Base-by-base conservation (phyloP, 2,888 invertebrate species). In the Lepidocyrtinus sp. region DNA sequence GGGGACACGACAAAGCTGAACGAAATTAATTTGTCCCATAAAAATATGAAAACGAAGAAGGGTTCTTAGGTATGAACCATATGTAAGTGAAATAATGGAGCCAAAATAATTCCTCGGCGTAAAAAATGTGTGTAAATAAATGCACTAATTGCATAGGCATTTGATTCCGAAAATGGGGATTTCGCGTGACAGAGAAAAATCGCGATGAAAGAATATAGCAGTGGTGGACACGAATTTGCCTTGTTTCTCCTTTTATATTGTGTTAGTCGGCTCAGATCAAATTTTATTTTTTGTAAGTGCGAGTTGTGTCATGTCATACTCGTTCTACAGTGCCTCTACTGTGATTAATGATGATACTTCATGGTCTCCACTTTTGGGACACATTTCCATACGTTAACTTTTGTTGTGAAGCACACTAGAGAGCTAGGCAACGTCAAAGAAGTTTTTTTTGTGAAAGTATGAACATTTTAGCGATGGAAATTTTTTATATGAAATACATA, bases 311-410 rank as follows among this genome's bases (percentile, higher is more conserved):
- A 78, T 73, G 73, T 46, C 26, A 67, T 68, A 64, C 27, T 63
- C 67, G 12, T 26, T 45, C 21, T 72, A 9, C 25, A 72, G 24
- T 72, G 67, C n/a, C n/a, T n/a, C n/a, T n/a, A n/a, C 73, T 63
- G 73, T 78, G 78, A 78, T 78, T 78, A 78, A 78, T 78, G 78
- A 78, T 78, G 73, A 78, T 78, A 71, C 76, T 76, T 71, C 65
- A 62, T 50, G 46, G 36, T 68, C 25, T 55, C 68, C 21, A 19
- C 22, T 22, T 68, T 21, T 50, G 50, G 50, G 17, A 50, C 50
- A 50, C 15, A 50, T 50, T 50, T 50, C 17, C 50, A 50, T 50
- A 12, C 12, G 17, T 50, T 50, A 50, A 50, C 50, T 50, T 50
- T 7, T 12, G 15, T 15, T 36, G 36, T 50, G 50, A 36, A 36